Conservation (phyloP, 2,113 vertebrate species). For the Alethe castanea region DNA sequence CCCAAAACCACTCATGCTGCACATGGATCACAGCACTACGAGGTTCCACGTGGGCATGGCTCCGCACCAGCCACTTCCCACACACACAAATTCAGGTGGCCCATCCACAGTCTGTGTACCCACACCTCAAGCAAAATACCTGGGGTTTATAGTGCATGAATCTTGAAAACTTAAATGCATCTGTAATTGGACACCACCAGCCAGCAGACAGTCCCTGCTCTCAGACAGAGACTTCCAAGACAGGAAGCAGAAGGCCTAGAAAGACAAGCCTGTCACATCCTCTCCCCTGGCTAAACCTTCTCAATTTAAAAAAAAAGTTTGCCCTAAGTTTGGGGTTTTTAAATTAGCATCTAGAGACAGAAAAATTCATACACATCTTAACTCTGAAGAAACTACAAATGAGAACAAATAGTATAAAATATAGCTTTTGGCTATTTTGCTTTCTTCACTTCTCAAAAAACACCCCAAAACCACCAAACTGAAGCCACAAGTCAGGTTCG, state of each 20-base stretch:
- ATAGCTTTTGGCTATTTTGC: background rate
- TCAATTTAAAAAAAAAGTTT: background rate
- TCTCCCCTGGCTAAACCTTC: background rate
- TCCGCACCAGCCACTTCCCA: accelerated
- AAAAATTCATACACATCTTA: background rate
- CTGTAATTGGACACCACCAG: background rate
- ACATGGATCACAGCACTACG: accelerated
- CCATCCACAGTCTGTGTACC: background rate
- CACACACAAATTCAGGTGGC: background rate
- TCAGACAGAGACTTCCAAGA: background rate
- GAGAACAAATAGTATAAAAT: background rate
- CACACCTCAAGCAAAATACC: background rate
- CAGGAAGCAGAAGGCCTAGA: background rate
- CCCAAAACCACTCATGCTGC: background rate
- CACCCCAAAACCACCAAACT: background rate
- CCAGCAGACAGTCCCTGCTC: background rate
- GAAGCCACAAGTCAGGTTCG: background rate
- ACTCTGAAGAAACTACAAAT: background rate
- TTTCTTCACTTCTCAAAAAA: background rate
- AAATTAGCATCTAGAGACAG: background rate
- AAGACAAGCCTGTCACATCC: background rate
- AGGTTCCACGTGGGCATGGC: background rate
- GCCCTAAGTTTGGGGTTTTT: background rate
- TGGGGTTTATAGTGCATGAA: background rate
- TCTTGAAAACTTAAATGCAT: background rate